Conservation (phyloP, 1,140 invertebrate species). For the Drosophila punjabiensis region DNA sequence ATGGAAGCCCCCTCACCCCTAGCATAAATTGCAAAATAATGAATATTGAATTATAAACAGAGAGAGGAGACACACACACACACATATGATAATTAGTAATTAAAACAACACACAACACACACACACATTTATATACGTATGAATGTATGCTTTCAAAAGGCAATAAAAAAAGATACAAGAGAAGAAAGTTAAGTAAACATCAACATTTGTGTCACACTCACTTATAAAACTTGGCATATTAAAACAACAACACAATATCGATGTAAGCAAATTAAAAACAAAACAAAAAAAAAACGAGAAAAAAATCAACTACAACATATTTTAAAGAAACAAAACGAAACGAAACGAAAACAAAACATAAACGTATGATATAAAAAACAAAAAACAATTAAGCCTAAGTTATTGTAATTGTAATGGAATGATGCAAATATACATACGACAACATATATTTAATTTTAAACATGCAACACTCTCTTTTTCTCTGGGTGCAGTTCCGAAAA, state of each 20-base stretch:
- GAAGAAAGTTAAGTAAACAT: constrained; percentile 6
- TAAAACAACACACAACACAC: constrained; percentile 24
- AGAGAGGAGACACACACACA: constrained; percentile 13
- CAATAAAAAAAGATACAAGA: constrained; percentile 20
- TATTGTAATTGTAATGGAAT: constrained; percentile 78
- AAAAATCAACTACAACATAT: constrained; percentile 26
- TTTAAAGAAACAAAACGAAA: constrained; percentile 28
- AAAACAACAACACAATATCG: constrained; percentile 49
- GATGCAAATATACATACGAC: constrained; percentile 80
- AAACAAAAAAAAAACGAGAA: constrained; percentile 32
- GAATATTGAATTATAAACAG: constrained; percentile 29
- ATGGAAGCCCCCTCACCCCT: constrained; percentile 26
- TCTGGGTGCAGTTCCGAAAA: not conserved
- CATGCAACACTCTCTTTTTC: constrained; percentile 9
- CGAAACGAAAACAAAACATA: constrained; percentile 29
- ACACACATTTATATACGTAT: constrained; percentile 27
- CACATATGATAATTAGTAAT: constrained; percentile 64
- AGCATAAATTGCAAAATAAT: constrained; percentile 47
- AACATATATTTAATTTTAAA: constrained; percentile 62
- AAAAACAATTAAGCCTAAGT: constrained; percentile 60
- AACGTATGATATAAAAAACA: constrained; percentile 13
- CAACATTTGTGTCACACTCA: constrained; percentile 37
- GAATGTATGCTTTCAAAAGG: constrained; percentile 51
- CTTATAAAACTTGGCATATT: constrained; percentile 72
- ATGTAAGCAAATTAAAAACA: constrained; percentile 58